These are phyloP conservation scores for Lophochroa leadbeateri DNA, from an alignment of 2,113 vertebrate species.

Conservation along the genomic window DNA sequence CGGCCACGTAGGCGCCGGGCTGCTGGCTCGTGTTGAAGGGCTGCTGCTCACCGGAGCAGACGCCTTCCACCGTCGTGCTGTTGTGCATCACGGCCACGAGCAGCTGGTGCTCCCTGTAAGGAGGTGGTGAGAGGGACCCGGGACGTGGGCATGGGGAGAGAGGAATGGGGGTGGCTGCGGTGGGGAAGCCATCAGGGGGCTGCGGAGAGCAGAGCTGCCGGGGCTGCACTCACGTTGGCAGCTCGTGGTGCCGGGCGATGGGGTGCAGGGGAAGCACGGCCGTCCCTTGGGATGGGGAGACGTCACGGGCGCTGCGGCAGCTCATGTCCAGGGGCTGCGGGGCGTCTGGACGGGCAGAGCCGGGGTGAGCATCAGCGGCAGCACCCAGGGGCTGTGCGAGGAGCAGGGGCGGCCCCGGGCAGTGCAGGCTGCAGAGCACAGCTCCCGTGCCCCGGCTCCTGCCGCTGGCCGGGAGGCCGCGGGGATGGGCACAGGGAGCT, in stretches of 20 bases:
- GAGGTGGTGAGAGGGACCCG: fast-evolving
- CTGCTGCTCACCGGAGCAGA: neutral
- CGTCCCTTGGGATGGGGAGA: neutral
- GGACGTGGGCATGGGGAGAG: fast-evolving
- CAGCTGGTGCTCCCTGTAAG: constrained; percentile 27
- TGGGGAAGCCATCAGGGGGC: fast-evolving
- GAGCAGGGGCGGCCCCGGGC: neutral
- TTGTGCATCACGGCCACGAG: neutral
- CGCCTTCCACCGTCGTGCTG: neutral
- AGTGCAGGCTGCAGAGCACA: neutral
- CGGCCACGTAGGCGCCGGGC: neutral
- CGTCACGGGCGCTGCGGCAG: neutral
- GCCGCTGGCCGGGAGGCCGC: fast-evolving
- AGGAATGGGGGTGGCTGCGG: fast-evolving
- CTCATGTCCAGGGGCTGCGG: neutral
- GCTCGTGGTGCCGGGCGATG: neutral
- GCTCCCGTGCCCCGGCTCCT: neutral
- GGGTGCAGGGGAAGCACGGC: neutral
- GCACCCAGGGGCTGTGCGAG: fast-evolving
- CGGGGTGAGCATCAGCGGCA: neutral
- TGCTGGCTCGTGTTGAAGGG: neutral
- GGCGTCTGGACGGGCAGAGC: neutral
- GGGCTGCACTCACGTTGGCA: neutral
- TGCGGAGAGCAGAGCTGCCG: neutral
- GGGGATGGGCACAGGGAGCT: neutral